A percentile compares a stretch with the other conserved stretches of the same genome.
phyloP scores from a whole-genome alignment of 2,113 vertebrate genomes.

The Neolamprologus longior region DNA sequence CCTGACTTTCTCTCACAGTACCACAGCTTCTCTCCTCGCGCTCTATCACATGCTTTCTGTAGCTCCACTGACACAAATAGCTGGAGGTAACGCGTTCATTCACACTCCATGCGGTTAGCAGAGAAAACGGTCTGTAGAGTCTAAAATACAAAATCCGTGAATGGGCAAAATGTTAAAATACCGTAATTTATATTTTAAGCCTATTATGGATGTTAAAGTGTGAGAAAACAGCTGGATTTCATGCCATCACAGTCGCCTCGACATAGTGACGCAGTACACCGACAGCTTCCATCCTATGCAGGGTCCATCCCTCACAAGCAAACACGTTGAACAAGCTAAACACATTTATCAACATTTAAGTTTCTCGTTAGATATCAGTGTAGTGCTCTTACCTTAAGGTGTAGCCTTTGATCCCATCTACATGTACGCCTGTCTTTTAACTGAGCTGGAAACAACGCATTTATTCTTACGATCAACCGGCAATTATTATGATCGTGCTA shows the following conservation, averaged over 20 bases:
- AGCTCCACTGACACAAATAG: neutral
- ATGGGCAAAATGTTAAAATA: neutral
- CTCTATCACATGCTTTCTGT: neutral
- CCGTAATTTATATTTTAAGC: neutral
- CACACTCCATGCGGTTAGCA: neutral
- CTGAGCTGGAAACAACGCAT: neutral
- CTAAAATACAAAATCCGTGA: neutral
- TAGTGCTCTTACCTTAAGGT: constrained; percentile 18
- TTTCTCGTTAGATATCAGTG: accelerated
- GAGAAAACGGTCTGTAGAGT: neutral
- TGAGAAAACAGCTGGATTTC: neutral
- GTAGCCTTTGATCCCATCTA: neutral
- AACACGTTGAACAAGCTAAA: neutral
- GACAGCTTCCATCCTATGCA: neutral
- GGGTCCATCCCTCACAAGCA: neutral
- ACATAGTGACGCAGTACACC: constrained; percentile 48
- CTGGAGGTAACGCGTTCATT: neutral
- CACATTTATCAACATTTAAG: neutral
- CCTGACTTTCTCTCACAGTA: neutral
- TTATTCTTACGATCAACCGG: neutral
- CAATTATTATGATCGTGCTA: constrained; percentile 12
- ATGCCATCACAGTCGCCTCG: neutral
- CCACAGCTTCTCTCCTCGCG: neutral
- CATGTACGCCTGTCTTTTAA: neutral
- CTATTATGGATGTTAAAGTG: neutral